Conservation (phyloP, 1,140 invertebrate genomes). For the Arion vulgaris region DNA sequence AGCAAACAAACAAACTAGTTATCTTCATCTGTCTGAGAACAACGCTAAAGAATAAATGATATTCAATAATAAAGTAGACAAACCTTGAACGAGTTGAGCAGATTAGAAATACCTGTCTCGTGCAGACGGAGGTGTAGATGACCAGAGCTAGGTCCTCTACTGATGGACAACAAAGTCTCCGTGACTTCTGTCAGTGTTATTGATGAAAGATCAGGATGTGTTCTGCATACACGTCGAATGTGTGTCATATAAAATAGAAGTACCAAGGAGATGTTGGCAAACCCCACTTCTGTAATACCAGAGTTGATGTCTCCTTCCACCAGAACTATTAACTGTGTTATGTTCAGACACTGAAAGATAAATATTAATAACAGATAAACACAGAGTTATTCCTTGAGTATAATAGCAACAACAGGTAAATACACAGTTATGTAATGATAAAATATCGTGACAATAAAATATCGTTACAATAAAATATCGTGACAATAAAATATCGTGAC, state of each 20-base stretch:
- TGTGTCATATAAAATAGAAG: slow-evolving; percentile 5
- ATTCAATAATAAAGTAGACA: too few species aligned
- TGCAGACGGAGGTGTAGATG: not conserved
- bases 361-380: too few species aligned
- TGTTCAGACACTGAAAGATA: not conserved
- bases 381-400: too few species aligned
- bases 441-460: too few species aligned
- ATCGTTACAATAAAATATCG: too few species aligned
- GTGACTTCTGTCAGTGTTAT: not conserved
- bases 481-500: too few species aligned
- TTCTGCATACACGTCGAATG: not conserved
- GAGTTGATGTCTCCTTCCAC: not conserved
- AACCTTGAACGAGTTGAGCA: not conserved
- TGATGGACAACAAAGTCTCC: not conserved
- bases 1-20: too few species aligned
- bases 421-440: too few species aligned
- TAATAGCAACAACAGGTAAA: too few species aligned
- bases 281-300: not conserved
- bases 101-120: not conserved
- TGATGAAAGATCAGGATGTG: not conserved
- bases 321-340: not conserved
- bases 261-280: not conserved
- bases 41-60: too few species aligned
- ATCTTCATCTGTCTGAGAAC: too few species aligned
- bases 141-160: not conserved